Base-by-base conservation (phyloP, 2,888 invertebrate genomes). In the Hemicrepidius hirtus region DNA sequence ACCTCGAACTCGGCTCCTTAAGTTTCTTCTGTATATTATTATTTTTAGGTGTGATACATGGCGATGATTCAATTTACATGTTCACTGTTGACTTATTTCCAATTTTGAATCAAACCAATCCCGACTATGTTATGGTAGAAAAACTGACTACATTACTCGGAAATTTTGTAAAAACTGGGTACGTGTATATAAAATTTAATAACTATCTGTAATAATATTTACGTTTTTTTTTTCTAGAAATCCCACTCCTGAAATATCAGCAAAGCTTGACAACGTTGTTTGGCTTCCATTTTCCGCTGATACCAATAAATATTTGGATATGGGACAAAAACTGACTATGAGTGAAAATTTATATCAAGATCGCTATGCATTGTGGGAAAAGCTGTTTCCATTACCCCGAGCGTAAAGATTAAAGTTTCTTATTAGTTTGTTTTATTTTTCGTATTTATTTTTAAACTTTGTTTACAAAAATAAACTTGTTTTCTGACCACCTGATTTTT, bases 61-160 rank as follows among this genome's bases (percentile, higher is more conserved):
- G 87, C 73, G 87, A 88, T 74, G 89, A 90, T 78, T 80, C 89
- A 63, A 85, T 88, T 77, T 89, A 89, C 77, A 75, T 89, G 7
- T 88, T 88, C 78, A 83, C 81, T 73, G 78, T 80, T 64, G 73
- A 75, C 28, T 75, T 73, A 3, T 77, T 81, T 44, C 85, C 86
- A 0, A 80, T 78, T 35, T 85, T 87, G 68, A 79, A 83, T 6
- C 77, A 74, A 2, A 76, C 67, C 1, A 86, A 84, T 24, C 83
- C 85, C 1, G 88, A 87, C 79, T 79, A 83, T 16, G 67, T 78
- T 6, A 85, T 85, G 49, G 82, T 89, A 1, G 81, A 85, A 28
- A 82, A 83, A 16, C 82, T 86, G 80, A 87, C 86, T 0, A 80
- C 83, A 0, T 83, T 89, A 70, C 86, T 88, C 83, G 78, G 84